Evolutionary conservation across 2,797 vertebrate genomes (phyloP).

Genomic region (Bradypodion pumilum): DNA sequence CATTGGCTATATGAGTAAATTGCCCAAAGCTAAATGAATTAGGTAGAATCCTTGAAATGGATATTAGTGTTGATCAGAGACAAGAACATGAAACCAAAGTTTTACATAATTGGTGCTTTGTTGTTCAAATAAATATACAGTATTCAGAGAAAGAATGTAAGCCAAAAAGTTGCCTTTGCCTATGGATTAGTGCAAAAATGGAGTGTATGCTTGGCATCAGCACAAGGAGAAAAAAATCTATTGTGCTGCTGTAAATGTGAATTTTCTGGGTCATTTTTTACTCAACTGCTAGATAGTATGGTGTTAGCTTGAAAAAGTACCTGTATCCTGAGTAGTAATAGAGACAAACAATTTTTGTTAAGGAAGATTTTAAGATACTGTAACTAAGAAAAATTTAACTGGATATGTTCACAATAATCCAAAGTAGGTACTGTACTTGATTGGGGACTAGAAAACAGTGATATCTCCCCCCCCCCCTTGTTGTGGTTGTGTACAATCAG

Average conservation of each 20-base stretch:
- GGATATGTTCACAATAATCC: not conserved
- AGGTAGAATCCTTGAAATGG: not conserved
- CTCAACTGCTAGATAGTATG: not conserved
- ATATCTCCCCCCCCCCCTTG: no score
- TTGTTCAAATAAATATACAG: not conserved
- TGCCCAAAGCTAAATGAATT: not conserved
- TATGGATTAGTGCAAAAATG: not conserved
- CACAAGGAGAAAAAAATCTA: not conserved
- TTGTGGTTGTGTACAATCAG: no score
- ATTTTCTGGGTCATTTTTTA: not conserved
- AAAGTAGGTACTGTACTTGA: not conserved
- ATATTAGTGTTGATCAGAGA: not conserved
- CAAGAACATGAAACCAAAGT: not conserved
- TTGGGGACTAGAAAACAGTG: no score
- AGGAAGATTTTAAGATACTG: not conserved
- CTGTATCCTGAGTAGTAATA: not conserved
- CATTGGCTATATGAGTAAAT: not conserved
- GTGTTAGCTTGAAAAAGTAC: not conserved
- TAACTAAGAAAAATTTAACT: not conserved
- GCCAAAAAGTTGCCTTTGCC: not conserved
- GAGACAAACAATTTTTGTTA: not conserved
- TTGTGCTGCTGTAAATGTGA: not conserved
- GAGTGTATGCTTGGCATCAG: not conserved
- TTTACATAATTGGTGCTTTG: not conserved
- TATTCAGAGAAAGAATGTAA: not conserved